Conservation (phyloP, 2,888 invertebrate species). For the Camponotus fellah region DNA sequence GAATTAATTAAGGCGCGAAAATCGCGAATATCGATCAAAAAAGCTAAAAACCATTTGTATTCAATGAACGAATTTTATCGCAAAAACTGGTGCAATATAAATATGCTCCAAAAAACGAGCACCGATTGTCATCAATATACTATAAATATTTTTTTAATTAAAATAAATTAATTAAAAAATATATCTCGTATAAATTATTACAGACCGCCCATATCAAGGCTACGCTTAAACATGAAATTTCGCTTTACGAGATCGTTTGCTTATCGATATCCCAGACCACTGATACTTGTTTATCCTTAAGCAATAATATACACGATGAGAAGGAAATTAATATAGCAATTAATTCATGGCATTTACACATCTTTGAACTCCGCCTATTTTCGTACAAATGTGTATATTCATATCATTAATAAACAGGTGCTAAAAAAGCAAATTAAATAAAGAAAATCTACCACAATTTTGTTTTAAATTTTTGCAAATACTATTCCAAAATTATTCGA, state of each 20-base stretch:
- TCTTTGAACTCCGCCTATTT: slow-evolving; percentile 69
- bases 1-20: neutral
- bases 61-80: neutral
- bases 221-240: slow-evolving; percentile 39
- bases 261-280: slow-evolving; percentile 12
- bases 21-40: neutral
- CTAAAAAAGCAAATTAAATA: neutral
- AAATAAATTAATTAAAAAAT: neutral
- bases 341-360: slow-evolving; percentile 75
- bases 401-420: neutral
- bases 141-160: neutral
- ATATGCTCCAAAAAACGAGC: neutral
- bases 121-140: neutral
- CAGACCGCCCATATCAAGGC: slow-evolving; percentile 22
- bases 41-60: neutral
- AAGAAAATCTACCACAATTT: neutral
- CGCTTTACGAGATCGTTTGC: slow-evolving; percentile 28
- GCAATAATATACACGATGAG: slow-evolving; percentile 62
- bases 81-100: neutral
- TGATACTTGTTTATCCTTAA: slow-evolving; percentile 37
- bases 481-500: neutral
- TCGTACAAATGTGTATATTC: slow-evolving; percentile 31
- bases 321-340: slow-evolving; percentile 81
- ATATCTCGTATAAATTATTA: slow-evolving; percentile 42
- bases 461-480: neutral